Base-by-base conservation (phyloP, 2,113 vertebrate species). In the Channa maculata region DNA sequence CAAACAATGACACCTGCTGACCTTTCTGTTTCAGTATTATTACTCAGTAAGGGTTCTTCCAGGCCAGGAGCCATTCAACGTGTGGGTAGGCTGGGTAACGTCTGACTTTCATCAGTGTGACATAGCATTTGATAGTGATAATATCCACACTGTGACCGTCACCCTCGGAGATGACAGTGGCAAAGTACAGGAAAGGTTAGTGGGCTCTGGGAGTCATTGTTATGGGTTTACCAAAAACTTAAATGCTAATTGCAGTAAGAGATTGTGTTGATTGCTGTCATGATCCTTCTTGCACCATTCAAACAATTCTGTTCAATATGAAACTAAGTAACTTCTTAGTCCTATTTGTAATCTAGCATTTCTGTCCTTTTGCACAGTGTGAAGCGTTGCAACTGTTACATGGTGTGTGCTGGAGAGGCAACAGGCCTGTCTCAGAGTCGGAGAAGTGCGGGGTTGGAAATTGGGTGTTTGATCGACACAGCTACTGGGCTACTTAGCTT, bases 1-100 rank as follows among this genome's bases (percentile, higher is more conserved):
- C 65, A 68, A 70, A 59, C 8, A 41, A 0, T 79, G 38, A 79
- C 71, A 67, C 68, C 33, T n/a, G 5, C 41, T 73, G 24, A 71
- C 65, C 55, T 92, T 38, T 91, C 39, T 82, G 41, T 61, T 86
- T 63, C 91, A 99, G 97, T 97, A 97, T 79, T 96, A 96, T 86
- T 99, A 96, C 80, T 97, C 97, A 3, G 96, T 97, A 87, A 95
- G 96, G 76, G 95, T 99, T 86, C 96, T 97, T 73, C 95, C 96
- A 57, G 96, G 96, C 55, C 97, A 99, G 94, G 97, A 98, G 41
- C 97, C 96, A 2, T 95, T 96, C 39, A 96, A 92, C 33, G 95
- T 99, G 65, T 99, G 97, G 97, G 96, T 98, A 3, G 97, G 97
- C 68, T 99, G 97, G 97, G 96, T 98, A 76, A 98, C 97, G 7